phyloP scores from a whole-genome alignment of 53 echinoderm and acorn worm species.

The Actinopyga echinites region DNA sequence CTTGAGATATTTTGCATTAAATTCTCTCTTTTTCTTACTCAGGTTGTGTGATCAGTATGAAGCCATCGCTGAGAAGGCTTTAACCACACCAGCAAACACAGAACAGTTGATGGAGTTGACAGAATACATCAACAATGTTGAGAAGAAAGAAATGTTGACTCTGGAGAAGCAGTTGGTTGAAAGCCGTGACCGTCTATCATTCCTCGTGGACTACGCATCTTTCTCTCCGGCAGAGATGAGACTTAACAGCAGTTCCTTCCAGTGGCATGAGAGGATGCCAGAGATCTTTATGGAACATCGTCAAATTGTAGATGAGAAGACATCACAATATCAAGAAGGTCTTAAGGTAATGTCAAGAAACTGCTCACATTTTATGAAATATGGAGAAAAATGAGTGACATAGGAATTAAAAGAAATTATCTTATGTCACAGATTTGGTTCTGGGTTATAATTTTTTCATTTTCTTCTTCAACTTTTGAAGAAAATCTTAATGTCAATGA shows the following conservation, averaged over 20 bases:
- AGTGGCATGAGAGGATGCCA: constrained; percentile 98
- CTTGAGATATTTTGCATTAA: background rate
- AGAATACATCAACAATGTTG: constrained; percentile 78
- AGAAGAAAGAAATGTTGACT: constrained; percentile 84
- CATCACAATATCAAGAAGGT: constrained; percentile 87
- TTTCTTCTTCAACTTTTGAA: no score
- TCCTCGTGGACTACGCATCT: constrained; percentile 92
- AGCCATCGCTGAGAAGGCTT: constrained; percentile 93
- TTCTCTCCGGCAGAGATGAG: constrained; percentile 99
- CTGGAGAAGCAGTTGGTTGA: constrained; percentile 89
- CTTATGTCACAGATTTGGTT: no score
- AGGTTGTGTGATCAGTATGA: constrained; percentile 94
- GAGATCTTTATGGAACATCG: constrained; percentile 95
- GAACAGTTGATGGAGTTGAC: constrained; percentile 93
- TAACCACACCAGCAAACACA: constrained; percentile 96
- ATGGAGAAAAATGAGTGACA: no score
- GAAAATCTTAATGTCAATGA: no score
- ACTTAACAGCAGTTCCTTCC: constrained; percentile 97
- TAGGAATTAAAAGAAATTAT: no score
- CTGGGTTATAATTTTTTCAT: no score
- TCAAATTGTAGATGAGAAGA: constrained; percentile 90
- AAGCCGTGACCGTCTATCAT: constrained; percentile 87
- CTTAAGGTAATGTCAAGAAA: constrained; percentile 61
- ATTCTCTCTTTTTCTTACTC: background rate
- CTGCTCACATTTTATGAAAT: no score